Percentiles rank a stretch among this genome's conserved stretches.
Conservation (phyloP, 2,113 vertebrate species). For the Carassius auratus region DNA sequence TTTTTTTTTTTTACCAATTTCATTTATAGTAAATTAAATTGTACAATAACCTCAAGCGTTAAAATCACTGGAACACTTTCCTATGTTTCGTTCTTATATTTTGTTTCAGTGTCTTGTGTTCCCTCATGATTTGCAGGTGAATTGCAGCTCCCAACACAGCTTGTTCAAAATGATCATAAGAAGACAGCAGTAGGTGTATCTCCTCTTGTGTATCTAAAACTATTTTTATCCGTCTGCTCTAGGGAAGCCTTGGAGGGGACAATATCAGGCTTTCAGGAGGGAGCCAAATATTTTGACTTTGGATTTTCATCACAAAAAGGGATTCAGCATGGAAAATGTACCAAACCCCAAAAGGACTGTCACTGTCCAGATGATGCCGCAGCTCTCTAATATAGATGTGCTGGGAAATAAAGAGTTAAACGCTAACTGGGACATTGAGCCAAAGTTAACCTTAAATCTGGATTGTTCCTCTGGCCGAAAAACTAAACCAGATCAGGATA, state of each 20-base stretch:
- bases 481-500: conserved; percentile 56
- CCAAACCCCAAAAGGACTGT: conserved; percentile 86
- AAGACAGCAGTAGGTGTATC: neutral
- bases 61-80: neutral
- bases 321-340: conserved; percentile 84
- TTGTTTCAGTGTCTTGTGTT: neutral
- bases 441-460: conserved; percentile 72
- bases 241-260: conserved; percentile 31
- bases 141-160: neutral
- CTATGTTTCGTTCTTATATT: neutral
- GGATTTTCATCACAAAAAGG: conserved; percentile 63
- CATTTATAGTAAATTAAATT: neutral
- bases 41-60: conserved; percentile 6
- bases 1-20: neutral
- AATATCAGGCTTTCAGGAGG: conserved; percentile 42
- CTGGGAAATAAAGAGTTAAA: conserved; percentile 72
- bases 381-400: conserved; percentile 73
- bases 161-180: neutral
- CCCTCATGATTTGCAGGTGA: neutral
- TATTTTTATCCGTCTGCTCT: conserved; percentile 17
- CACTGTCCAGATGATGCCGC: conserved; percentile 78
- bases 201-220: neutral
- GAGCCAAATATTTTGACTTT: conserved; percentile 36
- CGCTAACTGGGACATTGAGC: conserved; percentile 69
- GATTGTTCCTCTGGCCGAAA: conserved; percentile 60